Evolutionary conservation across 2,113 vertebrate species (phyloP).

Genomic region (Eudyptes chrysolophus): DNA sequence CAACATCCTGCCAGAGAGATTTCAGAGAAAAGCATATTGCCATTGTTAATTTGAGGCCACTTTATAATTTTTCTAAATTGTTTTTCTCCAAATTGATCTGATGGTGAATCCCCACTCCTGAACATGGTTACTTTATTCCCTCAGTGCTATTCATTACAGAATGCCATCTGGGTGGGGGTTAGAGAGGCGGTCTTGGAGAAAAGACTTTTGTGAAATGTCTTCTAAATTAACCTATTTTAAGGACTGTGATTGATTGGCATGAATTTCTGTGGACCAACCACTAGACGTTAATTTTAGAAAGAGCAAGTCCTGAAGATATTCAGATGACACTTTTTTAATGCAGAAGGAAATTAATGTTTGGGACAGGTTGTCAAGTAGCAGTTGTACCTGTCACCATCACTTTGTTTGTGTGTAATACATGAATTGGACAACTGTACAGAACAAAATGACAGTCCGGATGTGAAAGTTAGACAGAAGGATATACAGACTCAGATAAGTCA

Average conservation of each 20-base stretch:
- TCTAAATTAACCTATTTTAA: background rate
- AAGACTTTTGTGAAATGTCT: background rate
- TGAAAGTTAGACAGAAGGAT: background rate
- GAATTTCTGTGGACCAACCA: background rate
- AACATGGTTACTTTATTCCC: background rate
- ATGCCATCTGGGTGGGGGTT: background rate
- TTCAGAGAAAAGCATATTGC: background rate
- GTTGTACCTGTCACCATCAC: background rate
- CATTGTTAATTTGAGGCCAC: background rate
- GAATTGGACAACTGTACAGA: background rate
- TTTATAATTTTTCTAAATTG: background rate
- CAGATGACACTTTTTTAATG: background rate
- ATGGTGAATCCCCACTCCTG: background rate
- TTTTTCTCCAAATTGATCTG: background rate
- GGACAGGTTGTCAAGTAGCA: constrained; percentile 5
- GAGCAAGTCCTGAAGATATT: background rate
- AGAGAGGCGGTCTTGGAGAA: background rate
- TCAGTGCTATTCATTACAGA: background rate
- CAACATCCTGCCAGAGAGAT: background rate
- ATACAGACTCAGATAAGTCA: background rate
- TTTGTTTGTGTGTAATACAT: background rate
- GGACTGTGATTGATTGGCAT: background rate
- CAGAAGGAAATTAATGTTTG: constrained; percentile 25
- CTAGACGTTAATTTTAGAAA: background rate
- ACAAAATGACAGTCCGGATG: background rate